phyloP scores from a whole-genome alignment of 1,140 invertebrate species.

The Antheraea pernyi region DNA sequence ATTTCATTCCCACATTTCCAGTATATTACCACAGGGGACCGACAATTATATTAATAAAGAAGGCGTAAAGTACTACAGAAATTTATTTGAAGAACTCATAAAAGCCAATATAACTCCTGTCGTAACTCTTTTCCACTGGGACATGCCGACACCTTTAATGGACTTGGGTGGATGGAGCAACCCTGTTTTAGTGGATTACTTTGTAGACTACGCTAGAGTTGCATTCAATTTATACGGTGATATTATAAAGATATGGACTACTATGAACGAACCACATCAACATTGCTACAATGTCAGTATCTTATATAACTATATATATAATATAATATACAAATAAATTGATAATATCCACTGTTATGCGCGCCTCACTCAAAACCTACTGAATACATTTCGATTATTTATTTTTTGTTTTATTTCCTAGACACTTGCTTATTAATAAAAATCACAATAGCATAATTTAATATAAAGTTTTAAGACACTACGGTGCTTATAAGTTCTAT shows the following conservation, averaged over 20 bases:
- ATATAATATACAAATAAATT: background rate
- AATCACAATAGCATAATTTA: too few relatives aligned
- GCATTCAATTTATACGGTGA: conserved; percentile 81
- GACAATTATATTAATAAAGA: conserved; percentile 76
- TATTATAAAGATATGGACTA: conserved; percentile 80
- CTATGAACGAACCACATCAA: conserved; percentile 77
- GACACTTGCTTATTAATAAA: too few relatives aligned
- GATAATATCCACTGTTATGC: too few relatives aligned
- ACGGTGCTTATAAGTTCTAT: too few relatives aligned
- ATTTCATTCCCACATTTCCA: conserved; percentile 25
- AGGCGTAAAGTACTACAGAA: conserved; percentile 83
- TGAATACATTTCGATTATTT: too few relatives aligned
- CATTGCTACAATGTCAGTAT: conserved; percentile 64
- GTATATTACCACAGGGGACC: conserved; percentile 81
- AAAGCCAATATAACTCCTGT: conserved; percentile 78
- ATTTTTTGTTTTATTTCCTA: too few relatives aligned
- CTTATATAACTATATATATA: background rate
- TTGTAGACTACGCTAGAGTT: conserved; percentile 82
- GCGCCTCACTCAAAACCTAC: too few relatives aligned
- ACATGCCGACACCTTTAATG: conserved; percentile 80
- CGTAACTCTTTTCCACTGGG: conserved; percentile 82
- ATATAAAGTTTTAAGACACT: too few relatives aligned
- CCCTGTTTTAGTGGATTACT: conserved; percentile 80
- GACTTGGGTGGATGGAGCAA: conserved; percentile 83
- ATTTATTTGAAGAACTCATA: conserved; percentile 81